Percentiles rank a stretch among this genome's conserved stretches.
These are phyloP conservation scores for Cyanoramphus novaezelandiae DNA, from an alignment of 2,113 vertebrate species.

Conservation along the genomic window DNA sequence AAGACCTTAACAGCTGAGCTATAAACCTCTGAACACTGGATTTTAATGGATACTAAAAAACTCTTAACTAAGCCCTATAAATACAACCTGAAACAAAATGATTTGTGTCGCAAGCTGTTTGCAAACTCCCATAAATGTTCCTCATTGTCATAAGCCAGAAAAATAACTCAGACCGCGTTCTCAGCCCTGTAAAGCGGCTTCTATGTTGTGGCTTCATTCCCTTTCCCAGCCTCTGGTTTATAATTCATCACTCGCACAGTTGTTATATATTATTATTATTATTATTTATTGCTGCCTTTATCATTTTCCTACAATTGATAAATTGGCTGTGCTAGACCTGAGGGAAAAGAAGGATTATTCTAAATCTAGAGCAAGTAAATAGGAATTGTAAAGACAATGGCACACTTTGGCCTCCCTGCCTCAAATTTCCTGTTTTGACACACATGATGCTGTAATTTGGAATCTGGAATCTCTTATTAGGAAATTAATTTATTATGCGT, in stretches of 20 bases:
- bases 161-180: conserved; percentile 3
- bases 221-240: conserved; percentile 6
- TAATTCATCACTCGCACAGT: conserved; percentile 37
- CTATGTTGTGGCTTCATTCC: background rate
- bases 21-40: conserved; percentile 16
- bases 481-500: conserved; percentile 56
- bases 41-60: conserved; percentile 58
- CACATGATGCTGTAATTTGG: conserved; percentile 41
- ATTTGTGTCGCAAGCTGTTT: conserved; percentile 36
- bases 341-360: conserved; percentile 68
- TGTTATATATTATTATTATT: conserved; percentile 41
- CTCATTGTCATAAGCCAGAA: conserved; percentile 2
- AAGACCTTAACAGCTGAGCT: conserved; percentile 5
- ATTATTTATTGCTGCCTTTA: conserved; percentile 62
- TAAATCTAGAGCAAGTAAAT: conserved; percentile 69
- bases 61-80: conserved; percentile 57
- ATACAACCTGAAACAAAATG: conserved; percentile 44
- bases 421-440: conserved; percentile 67
- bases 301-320: conserved; percentile 56
- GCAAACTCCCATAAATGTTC: conserved; percentile 36
- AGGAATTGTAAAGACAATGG: conserved; percentile 70
- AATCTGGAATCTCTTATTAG: conserved; percentile 69
- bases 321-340: conserved; percentile 56
- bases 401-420: conserved; percentile 49
- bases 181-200: background rate